Conservation (phyloP, 2,888 invertebrate species). For the Cylloceria caligata region DNA sequence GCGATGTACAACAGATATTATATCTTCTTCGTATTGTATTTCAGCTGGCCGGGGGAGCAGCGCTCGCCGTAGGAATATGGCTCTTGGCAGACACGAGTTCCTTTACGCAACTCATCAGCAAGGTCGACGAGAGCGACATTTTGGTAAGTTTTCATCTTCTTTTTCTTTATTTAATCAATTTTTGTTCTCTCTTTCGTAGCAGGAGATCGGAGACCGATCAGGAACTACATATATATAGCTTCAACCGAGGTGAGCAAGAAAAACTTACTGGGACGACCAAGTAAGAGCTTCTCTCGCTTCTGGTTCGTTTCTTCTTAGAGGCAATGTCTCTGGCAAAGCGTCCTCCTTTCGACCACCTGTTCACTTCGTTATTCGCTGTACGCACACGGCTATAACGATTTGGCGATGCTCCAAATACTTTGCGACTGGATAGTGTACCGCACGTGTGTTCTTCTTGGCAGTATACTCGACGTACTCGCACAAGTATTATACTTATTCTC, state of each 20-base stretch:
- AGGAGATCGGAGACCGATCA: neutral
- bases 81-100: constrained; percentile 89
- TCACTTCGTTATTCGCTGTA: constrained; percentile 60
- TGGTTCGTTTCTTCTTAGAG: neutral
- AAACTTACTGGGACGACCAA: constrained; percentile 9
- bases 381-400: constrained; percentile 52
- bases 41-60: constrained; percentile 87
- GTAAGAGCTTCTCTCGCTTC: neutral
- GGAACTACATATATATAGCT: neutral
- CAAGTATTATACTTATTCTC: neutral
- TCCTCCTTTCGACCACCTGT: constrained; percentile 67
- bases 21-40: constrained; percentile 75
- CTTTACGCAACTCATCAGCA: constrained; percentile 85
- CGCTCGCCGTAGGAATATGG: constrained; percentile 90
- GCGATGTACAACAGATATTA: neutral
- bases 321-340: constrained; percentile 19
- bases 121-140: constrained; percentile 76
- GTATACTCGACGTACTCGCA: neutral
- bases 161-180: neutral
- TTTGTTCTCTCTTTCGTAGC: neutral
- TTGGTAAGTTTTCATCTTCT: constrained; percentile 75
- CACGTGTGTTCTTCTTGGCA: constrained; percentile 16
- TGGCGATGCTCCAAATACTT: constrained; percentile 66
- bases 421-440: constrained; percentile 12
- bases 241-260: neutral